These are phyloP conservation scores for Cololabis saira DNA, from an alignment of 2,113 vertebrate species.

Conservation along the genomic window DNA sequence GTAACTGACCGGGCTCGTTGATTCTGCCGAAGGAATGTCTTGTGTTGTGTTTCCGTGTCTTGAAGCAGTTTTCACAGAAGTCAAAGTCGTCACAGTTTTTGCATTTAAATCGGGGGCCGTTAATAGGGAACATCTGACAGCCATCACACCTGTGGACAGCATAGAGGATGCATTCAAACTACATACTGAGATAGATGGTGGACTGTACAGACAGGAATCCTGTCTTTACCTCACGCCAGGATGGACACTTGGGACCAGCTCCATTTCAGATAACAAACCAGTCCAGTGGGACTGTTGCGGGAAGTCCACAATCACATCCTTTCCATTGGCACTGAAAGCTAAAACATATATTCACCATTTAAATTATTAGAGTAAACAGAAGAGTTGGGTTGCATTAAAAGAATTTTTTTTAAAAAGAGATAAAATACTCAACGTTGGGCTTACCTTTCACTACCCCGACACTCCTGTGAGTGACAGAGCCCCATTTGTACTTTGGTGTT, in stretches of 20 bases:
- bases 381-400: not conserved
- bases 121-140: constrained; percentile 99
- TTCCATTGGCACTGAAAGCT: constrained; percentile 99
- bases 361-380: not conserved
- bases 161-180: not conserved
- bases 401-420: not conserved
- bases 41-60: constrained; percentile 93
- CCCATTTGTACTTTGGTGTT: constrained; percentile 99
- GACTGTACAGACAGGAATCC: not conserved
- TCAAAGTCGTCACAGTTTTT: constrained; percentile 98
- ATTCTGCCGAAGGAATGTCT: constrained; percentile 96
- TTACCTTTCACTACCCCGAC: constrained; percentile 97
- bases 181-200: not conserved
- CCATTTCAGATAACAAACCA: constrained; percentile 96
- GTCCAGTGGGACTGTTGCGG: constrained; percentile 99
- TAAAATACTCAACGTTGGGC: fast-evolving
- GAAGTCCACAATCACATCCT: constrained; percentile 98
- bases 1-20: constrained; percentile 90
- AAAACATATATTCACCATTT: constrained; percentile 8
- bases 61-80: constrained; percentile 97
- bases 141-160: constrained; percentile 89
- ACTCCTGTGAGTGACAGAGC: constrained; percentile 96
- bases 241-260: constrained; percentile 95
- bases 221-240: constrained; percentile 90
- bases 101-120: constrained; percentile 96